These are phyloP conservation scores for Mormyrus iriodes DNA, from an alignment of 2,113 vertebrate genomes.

Conservation along the genomic window DNA sequence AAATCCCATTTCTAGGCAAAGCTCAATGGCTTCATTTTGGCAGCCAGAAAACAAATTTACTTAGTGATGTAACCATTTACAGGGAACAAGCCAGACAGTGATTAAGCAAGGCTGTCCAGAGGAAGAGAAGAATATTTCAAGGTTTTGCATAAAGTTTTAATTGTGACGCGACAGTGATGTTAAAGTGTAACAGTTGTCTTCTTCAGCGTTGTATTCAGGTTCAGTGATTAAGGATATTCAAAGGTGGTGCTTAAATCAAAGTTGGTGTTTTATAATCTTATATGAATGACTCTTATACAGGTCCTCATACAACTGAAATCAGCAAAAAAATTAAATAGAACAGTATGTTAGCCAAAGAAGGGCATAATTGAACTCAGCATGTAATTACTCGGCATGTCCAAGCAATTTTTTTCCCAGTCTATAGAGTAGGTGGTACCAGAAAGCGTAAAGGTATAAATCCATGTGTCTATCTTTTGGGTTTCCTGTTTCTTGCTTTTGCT, in stretches of 20 bases:
- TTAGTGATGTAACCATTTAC: constrained; percentile 31
- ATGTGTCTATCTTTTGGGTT: neutral
- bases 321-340: no score
- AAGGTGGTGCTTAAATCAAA: neutral
- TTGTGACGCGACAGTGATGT: neutral
- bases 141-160: neutral
- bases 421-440: neutral
- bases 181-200: neutral
- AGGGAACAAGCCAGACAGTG: constrained; percentile 24
- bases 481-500: neutral
- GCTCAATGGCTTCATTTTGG: constrained; percentile 39
- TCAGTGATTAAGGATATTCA: neutral
- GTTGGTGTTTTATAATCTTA: neutral
- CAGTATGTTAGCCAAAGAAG: neutral
- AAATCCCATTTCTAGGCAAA: constrained; percentile 13
- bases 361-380: no score
- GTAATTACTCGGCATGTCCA: neutral
- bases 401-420: neutral
- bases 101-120: constrained; percentile 19
- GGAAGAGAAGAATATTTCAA: constrained; percentile 20
- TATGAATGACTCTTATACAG: neutral
- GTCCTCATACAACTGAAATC: neutral
- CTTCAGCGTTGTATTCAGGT: neutral
- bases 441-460: neutral
- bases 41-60: constrained; percentile 41